Evolutionary conservation across 1,140 invertebrate genomes (phyloP).

Genomic region (Stenopsyche tienmushanensis): DNA sequence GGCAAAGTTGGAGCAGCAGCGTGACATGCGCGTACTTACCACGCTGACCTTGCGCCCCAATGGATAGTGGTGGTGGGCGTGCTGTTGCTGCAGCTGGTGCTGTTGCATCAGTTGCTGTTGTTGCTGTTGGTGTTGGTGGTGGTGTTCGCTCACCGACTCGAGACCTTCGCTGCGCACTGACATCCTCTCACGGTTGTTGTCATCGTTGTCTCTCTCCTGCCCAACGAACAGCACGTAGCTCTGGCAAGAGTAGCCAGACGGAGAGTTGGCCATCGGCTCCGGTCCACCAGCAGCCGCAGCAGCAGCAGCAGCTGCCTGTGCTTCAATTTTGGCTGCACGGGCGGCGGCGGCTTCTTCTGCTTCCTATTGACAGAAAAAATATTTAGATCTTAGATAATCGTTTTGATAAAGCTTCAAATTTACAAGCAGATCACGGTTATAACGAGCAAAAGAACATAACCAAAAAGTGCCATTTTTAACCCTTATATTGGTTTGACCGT

Average conservation of each 20-base stretch:
- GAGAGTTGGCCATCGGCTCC: slow-evolving; percentile 73
- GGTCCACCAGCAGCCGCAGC: slow-evolving; percentile 61
- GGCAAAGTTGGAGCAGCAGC: slow-evolving; percentile 37
- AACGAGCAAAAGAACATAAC: too few species aligned
- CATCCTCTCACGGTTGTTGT: slow-evolving; percentile 87
- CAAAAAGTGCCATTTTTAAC: too few species aligned
- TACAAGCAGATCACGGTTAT: too few species aligned
- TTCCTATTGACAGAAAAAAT: slow-evolving; percentile 58
- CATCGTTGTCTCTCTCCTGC: slow-evolving; percentile 81
- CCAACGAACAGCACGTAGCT: slow-evolving; percentile 89
- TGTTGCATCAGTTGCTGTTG: slow-evolving; percentile 44
- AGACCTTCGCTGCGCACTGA: slow-evolving; percentile 82
- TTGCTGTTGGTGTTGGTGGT: slow-evolving; percentile 57
- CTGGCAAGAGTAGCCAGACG: slow-evolving; percentile 84
- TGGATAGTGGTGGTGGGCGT: slow-evolving; percentile 54
- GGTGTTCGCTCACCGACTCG: slow-evolving; percentile 84
- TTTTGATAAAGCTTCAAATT: too few species aligned
- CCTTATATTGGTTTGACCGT: too few species aligned
- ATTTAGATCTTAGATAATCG: too few species aligned
- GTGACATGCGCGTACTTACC: slow-evolving; percentile 66
- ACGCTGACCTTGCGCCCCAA: slow-evolving; percentile 85
- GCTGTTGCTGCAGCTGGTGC: slow-evolving; percentile 57
- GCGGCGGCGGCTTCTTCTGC: slow-evolving; percentile 78
- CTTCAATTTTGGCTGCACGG: slow-evolving; percentile 70
- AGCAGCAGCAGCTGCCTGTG: slow-evolving; percentile 61